Evolutionary conservation across 2,888 invertebrate genomes (phyloP).

Genomic region (Drosophila nigricruria): DNA sequence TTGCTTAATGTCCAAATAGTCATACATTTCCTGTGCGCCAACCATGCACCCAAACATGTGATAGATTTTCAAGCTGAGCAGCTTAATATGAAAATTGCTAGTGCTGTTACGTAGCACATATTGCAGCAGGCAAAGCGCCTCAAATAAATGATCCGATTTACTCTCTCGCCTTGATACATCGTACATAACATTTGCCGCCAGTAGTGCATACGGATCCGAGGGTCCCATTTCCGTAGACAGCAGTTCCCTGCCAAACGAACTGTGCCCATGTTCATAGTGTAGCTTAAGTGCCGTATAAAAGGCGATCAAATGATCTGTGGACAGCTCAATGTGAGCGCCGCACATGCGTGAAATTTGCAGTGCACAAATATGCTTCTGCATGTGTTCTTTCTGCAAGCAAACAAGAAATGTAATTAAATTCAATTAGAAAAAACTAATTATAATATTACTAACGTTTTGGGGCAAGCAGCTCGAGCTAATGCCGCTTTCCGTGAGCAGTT

Average conservation of each 20-base stretch:
- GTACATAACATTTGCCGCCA: conserved; percentile 87
- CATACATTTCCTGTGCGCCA: conserved; percentile 91
- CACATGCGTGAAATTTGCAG: conserved; percentile 91
- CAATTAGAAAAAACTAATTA: not conserved
- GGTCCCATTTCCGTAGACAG: conserved; percentile 90
- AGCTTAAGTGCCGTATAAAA: conserved; percentile 88
- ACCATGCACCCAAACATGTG: conserved; percentile 90
- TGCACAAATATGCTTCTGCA: conserved; percentile 93
- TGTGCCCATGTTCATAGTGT: conserved; percentile 89
- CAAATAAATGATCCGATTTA: conserved; percentile 87
- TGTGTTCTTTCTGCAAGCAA: conserved; percentile 88
- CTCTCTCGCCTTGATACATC: conserved; percentile 87
- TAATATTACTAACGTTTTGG: conserved; percentile 86
- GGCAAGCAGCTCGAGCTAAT: conserved; percentile 89
- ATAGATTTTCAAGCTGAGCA: conserved; percentile 93
- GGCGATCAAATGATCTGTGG: conserved; percentile 86
- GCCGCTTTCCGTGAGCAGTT: conserved; percentile 88
- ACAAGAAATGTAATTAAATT: not conserved
- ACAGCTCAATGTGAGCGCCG: conserved; percentile 88
- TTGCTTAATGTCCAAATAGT: conserved; percentile 95
- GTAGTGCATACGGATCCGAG: conserved; percentile 92
- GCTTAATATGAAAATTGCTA: conserved; percentile 95
- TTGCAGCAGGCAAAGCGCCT: conserved; percentile 90
- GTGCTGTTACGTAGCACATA: conserved; percentile 91
- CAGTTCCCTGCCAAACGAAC: conserved; percentile 87